Evolutionary conservation across 1,140 invertebrate genomes (phyloP), one percentile per base, ranked within the genome.

Genomic region (Anthonomus grandis): DNA sequence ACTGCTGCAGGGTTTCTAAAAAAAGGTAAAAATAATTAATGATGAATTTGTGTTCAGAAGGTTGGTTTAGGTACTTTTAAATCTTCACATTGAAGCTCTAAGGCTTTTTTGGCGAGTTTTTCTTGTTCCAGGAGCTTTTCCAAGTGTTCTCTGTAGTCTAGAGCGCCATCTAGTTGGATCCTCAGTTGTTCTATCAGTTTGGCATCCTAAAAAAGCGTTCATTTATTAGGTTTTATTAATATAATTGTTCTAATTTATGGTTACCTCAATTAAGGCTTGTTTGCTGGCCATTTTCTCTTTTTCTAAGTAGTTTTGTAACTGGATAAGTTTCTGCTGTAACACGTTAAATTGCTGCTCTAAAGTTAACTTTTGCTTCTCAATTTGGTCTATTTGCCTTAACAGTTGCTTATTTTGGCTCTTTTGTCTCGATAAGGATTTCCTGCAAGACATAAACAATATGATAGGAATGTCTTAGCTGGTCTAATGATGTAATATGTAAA

Each of bases 111-210:
- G 0, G 74, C 71, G 9, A 75, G 74, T 36, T 81, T 76, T 12
- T 81, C 76, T 12, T 56, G 15, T 46, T 81, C 78, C 13, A 87
- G 57, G 13, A 78, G 70, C 53, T 80, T 83, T 54, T 82, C 79
- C 24, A 86, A 70, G 53, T 82, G 81, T 37, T 81, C 76, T 55
- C 85, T 82, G 8, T 82, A 79, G 25, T 84, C 79, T 51, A 83
- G 72, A 0, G 80, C 76, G 0, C 76, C 71, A 59, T 86, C 84
- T 0, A 88, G 64, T 3, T 81, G 78, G 10, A 78, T 76, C 34
- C 81, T 78, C 59, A 86, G 74, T 27, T 83, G 79, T 64, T 82
- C 76, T 48, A 85, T 81, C 57, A 84, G 77, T 52, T 79, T 75
- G 1, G 81, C 76, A 67, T 84, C 82, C 68, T 83, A 79, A 31